Conservation (phyloP, 2,888 invertebrate species). For the Cryptocheilus praepositus region DNA sequence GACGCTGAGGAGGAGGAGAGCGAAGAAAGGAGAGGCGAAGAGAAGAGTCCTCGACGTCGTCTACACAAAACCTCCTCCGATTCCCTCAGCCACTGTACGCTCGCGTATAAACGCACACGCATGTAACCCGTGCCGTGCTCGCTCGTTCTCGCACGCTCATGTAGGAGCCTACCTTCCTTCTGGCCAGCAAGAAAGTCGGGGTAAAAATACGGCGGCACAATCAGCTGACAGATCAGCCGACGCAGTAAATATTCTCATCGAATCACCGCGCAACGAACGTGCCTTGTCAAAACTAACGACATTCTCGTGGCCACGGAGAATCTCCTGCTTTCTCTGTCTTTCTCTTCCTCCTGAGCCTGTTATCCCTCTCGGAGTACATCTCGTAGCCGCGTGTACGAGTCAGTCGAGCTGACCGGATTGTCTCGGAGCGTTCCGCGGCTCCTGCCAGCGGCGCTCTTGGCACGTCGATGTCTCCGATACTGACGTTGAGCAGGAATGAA, state of each 20-base stretch:
- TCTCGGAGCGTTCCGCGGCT: too few species aligned
- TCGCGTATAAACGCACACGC: conserved; percentile 33
- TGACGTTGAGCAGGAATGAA: neutral
- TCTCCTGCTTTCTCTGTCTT: neutral
- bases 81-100: conserved; percentile 36
- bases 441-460: conserved; percentile 3
- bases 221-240: conserved; percentile 66
- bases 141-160: too few species aligned
- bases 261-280: conserved; percentile 30
- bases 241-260: conserved; percentile 66
- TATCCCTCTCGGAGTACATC: too few species aligned
- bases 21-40: conserved; percentile 25
- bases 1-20: conserved; percentile 28
- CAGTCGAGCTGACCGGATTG: too few species aligned
- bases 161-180: conserved; percentile 22
- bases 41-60: conserved; percentile 32
- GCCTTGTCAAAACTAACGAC: conserved; percentile 63
- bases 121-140: conserved; percentile 7
- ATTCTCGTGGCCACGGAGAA: conserved; percentile 31
- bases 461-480: conserved; percentile 12
- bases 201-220: conserved; percentile 63
- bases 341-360: neutral
- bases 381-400: too few species aligned
- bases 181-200: conserved; percentile 45
- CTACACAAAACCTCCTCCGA: conserved; percentile 44